phyloP scores from a whole-genome alignment of 2,888 invertebrate genomes.

The Automeris io region DNA sequence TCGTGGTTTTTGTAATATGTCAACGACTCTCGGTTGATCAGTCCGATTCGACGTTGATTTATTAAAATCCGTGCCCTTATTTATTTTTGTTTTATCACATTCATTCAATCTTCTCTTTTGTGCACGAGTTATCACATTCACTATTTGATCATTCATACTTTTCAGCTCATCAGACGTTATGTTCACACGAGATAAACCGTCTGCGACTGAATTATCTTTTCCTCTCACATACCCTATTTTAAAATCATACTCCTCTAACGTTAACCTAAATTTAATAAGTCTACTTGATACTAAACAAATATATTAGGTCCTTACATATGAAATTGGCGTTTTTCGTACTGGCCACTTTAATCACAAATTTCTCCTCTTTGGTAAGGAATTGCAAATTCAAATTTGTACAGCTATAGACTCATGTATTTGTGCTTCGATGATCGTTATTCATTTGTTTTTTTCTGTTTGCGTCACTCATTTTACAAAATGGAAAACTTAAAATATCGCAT shows the following conservation, averaged over 20 bases:
- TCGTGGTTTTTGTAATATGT: not conserved
- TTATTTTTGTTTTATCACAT: not conserved
- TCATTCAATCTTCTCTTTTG: slow-evolving; percentile 2
- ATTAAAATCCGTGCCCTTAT: too few species aligned
- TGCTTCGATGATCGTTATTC: too few species aligned
- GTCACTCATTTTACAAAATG: too few species aligned
- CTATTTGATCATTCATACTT: slow-evolving; percentile 5
- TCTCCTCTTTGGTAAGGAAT: too few species aligned
- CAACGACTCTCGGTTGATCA: slow-evolving; percentile 10
- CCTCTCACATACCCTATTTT: slow-evolving; percentile 12
- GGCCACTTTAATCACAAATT: too few species aligned
- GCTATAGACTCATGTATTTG: too few species aligned
- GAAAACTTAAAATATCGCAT: too few species aligned
- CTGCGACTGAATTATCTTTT: slow-evolving; percentile 10
- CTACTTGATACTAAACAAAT: too few species aligned
- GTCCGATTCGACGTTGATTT: slow-evolving; percentile 1
- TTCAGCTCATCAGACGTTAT: slow-evolving; percentile 10
- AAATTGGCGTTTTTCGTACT: too few species aligned
- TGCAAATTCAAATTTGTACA: too few species aligned
- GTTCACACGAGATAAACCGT: slow-evolving; percentile 10
- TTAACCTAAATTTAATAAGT: slow-evolving; percentile 11
- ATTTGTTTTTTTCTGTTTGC: too few species aligned
- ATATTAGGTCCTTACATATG: too few species aligned
- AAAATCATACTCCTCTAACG: slow-evolving; percentile 14
- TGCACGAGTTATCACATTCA: slow-evolving; percentile 7